phyloP scores from a whole-genome alignment of 2,797 vertebrate species.

The Scleropages formosus region DNA sequence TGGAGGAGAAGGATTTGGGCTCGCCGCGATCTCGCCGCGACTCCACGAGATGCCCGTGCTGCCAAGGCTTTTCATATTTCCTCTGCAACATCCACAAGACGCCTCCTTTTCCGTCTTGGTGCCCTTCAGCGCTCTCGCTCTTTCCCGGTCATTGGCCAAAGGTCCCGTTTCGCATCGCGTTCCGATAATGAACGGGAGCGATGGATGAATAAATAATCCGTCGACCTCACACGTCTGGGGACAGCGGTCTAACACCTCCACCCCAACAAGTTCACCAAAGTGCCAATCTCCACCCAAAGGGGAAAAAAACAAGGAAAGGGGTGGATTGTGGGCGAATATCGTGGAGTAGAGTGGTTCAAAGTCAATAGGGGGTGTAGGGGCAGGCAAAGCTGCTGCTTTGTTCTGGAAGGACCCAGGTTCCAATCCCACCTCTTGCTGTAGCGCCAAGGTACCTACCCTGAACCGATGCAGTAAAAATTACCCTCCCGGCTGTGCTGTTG shows the following conservation, averaged over 20 bases:
- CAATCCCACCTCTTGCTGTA: no score
- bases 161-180: conserved; percentile 58
- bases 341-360: conserved; percentile 62
- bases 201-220: conserved; percentile 66
- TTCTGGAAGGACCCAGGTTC: no score
- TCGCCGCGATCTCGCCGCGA: not conserved
- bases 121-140: conserved; percentile 31
- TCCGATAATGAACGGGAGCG: conserved; percentile 52
- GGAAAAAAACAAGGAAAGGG: conserved; percentile 33
- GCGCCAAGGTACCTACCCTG: no score
- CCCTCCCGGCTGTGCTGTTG: no score
- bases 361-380: no score
- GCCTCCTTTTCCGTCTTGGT: not conserved
- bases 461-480: no score
- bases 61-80: conserved; percentile 11
- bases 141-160: conserved; percentile 46
- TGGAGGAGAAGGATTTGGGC: not conserved
- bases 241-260: conserved; percentile 63
- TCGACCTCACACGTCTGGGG: conserved; percentile 64
- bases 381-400: no score
- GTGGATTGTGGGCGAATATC: conserved; percentile 66
- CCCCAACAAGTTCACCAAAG: conserved; percentile 62
- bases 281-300: conserved; percentile 57
- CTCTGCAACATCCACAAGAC: not conserved
- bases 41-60: not conserved